Evolutionary conservation across 2,113 vertebrate species (phyloP).

Genomic region (Hippotragus niger): DNA sequence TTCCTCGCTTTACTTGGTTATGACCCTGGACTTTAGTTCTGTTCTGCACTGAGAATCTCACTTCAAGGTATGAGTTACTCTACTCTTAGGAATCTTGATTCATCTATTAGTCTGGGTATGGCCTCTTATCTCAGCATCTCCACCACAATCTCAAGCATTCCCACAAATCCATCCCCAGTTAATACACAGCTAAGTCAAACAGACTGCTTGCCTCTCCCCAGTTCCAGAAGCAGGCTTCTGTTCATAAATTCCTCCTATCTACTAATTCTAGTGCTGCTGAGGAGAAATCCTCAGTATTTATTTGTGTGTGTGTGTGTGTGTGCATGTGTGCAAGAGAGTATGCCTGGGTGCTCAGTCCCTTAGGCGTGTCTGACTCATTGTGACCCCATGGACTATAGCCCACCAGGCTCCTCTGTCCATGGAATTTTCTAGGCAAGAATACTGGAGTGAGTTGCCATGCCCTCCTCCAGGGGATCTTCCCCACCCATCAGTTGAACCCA

Average conservation of each 20-base stretch:
- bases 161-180: not conserved
- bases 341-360: not conserved
- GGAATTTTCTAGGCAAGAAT: not conserved
- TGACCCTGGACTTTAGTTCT: not conserved
- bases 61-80: not conserved
- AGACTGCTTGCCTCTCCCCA: not conserved
- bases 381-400: not conserved
- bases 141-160: not conserved
- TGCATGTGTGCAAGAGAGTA: fast-evolving
- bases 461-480: not conserved
- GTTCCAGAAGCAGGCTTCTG: not conserved
- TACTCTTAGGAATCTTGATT: not conserved
- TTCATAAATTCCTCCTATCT: not conserved
- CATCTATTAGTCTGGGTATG: not conserved
- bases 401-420: not conserved
- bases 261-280: not conserved
- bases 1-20: not conserved
- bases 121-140: not conserved
- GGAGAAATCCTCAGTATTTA: not conserved
- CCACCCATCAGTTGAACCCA: not conserved
- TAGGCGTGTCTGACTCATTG: not conserved
- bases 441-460: not conserved
- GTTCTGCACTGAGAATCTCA: not conserved
- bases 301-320: not conserved
- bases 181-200: not conserved